Evolutionary conservation across 2,797 vertebrate species (phyloP), one percentile per base, ranked within the genome.

Genomic region (Chelon auratus): DNA sequence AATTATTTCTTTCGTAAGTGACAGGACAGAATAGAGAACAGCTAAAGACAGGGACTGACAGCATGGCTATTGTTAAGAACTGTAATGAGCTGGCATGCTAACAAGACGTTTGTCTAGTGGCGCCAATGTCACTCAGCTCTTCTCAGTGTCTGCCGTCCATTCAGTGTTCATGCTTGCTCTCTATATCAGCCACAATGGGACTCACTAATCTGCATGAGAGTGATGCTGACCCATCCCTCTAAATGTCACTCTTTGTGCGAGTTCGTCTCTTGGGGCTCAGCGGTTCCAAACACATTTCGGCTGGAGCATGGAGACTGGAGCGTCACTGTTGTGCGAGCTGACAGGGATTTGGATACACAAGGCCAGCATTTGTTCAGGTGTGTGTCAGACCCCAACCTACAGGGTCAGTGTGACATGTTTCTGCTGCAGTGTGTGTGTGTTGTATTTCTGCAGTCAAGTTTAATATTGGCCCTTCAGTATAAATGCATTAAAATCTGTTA

Each of bases 231-330:
- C 84, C 14, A 6, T 60, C 87, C 76, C 78, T 85, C 56, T 82
- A 79, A 90, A 89, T 90, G 86, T 91, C 89, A 91, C 52, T 84
- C 88, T 91, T 89, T 89, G 86, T 88, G 76, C 82, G 26, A 2
- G 9, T 18, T 57, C 15, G 37, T 72, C 86, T 81, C 86, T 48
- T 47, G 57, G 77, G 72, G 68, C 65, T 10, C 33, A 77, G 59
- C 73, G 30, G 58, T 77, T 82, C 82, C 82, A 84, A 86, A 83
- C 54, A 50, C 75, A 61, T 43, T 8, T 33, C 30, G 68, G 58
- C 68, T 52, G 72, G 33, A 75, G 78, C 82, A 71, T 72, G 17
- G 56, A 69, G 80, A 52, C 73, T 24, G 37, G 70, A 40, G 59
- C 70, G 18, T 18, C 24, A 24, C 65, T 57, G 68, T 52, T 71